Percentiles rank a stretch among this genome's conserved stretches.
Evolutionary conservation across 2,888 invertebrate genomes (phyloP).

Genomic region (Agriotes lineatus): DNA sequence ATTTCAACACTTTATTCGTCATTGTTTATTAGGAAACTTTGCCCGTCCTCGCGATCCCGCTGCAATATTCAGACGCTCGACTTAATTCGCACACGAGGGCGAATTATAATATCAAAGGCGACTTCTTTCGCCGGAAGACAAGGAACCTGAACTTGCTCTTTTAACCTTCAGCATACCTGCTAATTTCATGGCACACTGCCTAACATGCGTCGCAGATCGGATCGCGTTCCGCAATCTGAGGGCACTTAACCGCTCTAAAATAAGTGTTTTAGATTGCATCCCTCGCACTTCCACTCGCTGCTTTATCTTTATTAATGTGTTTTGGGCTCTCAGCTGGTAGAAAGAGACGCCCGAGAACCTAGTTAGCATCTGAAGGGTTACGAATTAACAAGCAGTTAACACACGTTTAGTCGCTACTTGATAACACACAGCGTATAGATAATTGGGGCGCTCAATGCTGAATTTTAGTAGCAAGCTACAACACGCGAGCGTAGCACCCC

Average conservation of each 20-base stretch:
- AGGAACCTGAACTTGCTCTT: conserved; percentile 28
- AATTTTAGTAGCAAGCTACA: no score
- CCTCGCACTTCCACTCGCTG: conserved; percentile 20
- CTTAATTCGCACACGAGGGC: conserved; percentile 16
- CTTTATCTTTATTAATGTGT: conserved; percentile 26
- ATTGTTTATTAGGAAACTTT: conserved; percentile 25
- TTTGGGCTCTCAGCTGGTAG: not conserved
- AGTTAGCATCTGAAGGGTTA: not conserved
- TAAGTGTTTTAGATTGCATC: conserved; percentile 27
- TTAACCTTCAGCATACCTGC: conserved; percentile 29
- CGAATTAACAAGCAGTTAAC: not conserved
- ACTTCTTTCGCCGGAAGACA: conserved; percentile 23
- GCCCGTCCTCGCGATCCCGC: not conserved
- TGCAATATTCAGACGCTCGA: not conserved
- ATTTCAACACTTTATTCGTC: conserved; percentile 22
- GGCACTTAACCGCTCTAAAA: conserved; percentile 25
- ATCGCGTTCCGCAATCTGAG: conserved; percentile 25
- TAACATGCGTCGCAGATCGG: conserved; percentile 24
- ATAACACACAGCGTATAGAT: not conserved
- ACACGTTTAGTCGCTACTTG: not conserved
- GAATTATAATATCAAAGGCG: conserved; percentile 24
- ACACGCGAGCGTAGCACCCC: no score
- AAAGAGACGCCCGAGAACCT: not conserved
- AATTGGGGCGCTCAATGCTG: no score
- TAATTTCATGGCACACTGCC: conserved; percentile 33